These are phyloP conservation scores for Acronicta alni DNA, from an alignment of 2,888 invertebrate genomes.

Conservation along the genomic window DNA sequence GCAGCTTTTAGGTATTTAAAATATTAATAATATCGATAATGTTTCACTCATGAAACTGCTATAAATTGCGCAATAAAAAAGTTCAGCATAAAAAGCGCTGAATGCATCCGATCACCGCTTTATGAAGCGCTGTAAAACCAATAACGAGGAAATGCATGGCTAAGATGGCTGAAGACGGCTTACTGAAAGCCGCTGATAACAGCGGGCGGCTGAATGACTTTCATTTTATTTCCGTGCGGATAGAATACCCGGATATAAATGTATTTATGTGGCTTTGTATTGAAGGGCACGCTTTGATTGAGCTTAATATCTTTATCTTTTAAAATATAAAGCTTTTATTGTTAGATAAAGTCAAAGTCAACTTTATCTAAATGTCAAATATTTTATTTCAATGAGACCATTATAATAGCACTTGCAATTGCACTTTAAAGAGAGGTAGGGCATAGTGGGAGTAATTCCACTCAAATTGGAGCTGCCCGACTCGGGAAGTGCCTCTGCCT, in stretches of 20 bases:
- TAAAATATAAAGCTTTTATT: too few species aligned
- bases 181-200: slow-evolving; percentile 37
- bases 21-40: too few species aligned
- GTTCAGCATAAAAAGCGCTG: slow-evolving; percentile 48
- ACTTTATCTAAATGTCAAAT: too few species aligned
- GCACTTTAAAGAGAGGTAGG: too few species aligned
- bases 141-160: slow-evolving; percentile 45
- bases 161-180: slow-evolving; percentile 45
- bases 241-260: slow-evolving; percentile 42
- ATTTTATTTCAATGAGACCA: too few species aligned
- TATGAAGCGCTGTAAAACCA: slow-evolving; percentile 42
- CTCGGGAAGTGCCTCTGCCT: too few species aligned
- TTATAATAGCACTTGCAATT: too few species aligned
- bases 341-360: too few species aligned
- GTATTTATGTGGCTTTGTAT: slow-evolving; percentile 28
- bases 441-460: too few species aligned
- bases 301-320: neutral
- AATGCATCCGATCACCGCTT: slow-evolving; percentile 28
- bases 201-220: slow-evolving; percentile 30
- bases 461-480: too few species aligned
- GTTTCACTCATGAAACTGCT: slow-evolving; percentile 18
- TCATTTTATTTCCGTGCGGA: slow-evolving; percentile 31
- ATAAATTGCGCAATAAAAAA: slow-evolving; percentile 6
- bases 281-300: slow-evolving; percentile 26
- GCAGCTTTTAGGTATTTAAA: too few species aligned